Evolutionary conservation across 2,888 invertebrate genomes (phyloP), one percentile per base, ranked within the genome.

Genomic region (Cephus nigrinus): DNA sequence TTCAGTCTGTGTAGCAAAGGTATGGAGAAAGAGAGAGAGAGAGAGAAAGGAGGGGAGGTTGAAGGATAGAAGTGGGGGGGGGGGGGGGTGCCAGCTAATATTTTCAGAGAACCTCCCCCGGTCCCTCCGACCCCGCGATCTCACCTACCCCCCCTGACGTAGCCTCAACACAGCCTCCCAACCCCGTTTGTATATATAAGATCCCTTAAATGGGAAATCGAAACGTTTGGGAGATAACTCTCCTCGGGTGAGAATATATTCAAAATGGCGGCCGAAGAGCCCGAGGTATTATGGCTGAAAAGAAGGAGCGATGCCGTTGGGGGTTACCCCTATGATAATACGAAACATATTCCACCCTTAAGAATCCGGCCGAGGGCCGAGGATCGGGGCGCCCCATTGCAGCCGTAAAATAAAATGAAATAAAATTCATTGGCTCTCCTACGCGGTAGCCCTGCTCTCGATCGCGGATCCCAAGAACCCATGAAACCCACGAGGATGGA

Each of bases 181-280:
- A 55, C 80, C 75, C 84, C 81, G 77, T 81, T 84, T 79, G 78
- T 79, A 81, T 84, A 86, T 85, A 88, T 89, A 87, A 90, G 90
- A 91, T 89, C 88, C 89, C 88, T 91, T 90, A 90, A 91, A 91
- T 91, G 90, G 90, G 88, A 91, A 91, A 91, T 91, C 91, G 91
- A 91, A 91, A 90, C 91, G 89, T 88, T 88, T 88, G 86, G 88
- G 86, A 91, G 90, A 91, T 91, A 91, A 91, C 90, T 91, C 89
- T 90, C 88, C 89, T 87, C 83, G 89, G 87, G 91, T 87, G 89
- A 88, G 90, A 91, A 91, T 91, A 87, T 90, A 91, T 91, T 91
- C 91, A 91, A 91, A 91, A 91, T 91, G 91, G 91, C 91, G 89
- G 75, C 73, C 69, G 81, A 77, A 81, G 80, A 82, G 80, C 80